phyloP scores from a whole-genome alignment of 2,797 vertebrate genomes.

The Mus caroli region DNA sequence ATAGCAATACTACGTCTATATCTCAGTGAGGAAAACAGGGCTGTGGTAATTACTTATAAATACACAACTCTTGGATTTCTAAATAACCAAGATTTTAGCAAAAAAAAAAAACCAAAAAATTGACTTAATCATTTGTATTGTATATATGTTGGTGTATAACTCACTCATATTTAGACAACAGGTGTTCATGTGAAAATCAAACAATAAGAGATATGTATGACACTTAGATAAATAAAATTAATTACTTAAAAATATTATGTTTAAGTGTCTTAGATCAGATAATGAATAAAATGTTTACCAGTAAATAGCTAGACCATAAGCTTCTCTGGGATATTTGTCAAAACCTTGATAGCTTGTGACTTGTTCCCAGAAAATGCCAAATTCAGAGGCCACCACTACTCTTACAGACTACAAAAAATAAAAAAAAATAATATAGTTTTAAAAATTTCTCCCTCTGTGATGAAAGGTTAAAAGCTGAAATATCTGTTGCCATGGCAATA shows the following conservation, averaged over 20 bases:
- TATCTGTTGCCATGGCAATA: constrained; percentile 70
- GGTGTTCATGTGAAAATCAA: neutral
- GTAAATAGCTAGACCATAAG: neutral
- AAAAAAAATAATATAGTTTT: constrained; percentile 57
- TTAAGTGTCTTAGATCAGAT: constrained; percentile 31
- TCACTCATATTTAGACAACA: too few species aligned
- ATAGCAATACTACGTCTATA: neutral
- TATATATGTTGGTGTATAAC: neutral
- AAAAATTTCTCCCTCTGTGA: constrained; percentile 59
- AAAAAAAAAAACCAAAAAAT: neutral
- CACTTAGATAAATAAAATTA: neutral
- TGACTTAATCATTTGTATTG: neutral
- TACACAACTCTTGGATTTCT: neutral
- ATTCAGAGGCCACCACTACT: constrained; percentile 61
- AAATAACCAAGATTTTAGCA: neutral
- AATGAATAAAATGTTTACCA: constrained; percentile 61
- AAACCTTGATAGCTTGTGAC: constrained; percentile 50
- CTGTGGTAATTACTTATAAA: neutral
- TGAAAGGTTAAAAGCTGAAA: constrained; percentile 77
- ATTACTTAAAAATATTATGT: constrained; percentile 38
- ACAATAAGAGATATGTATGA: neutral
- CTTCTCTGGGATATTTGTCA: neutral
- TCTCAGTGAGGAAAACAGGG: neutral
- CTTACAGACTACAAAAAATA: constrained; percentile 70
- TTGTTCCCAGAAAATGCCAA: constrained; percentile 67